Evolutionary conservation across 2,888 invertebrate genomes (phyloP), one percentile per base, ranked within the genome.

Genomic region (Tiliacea aurago): DNA sequence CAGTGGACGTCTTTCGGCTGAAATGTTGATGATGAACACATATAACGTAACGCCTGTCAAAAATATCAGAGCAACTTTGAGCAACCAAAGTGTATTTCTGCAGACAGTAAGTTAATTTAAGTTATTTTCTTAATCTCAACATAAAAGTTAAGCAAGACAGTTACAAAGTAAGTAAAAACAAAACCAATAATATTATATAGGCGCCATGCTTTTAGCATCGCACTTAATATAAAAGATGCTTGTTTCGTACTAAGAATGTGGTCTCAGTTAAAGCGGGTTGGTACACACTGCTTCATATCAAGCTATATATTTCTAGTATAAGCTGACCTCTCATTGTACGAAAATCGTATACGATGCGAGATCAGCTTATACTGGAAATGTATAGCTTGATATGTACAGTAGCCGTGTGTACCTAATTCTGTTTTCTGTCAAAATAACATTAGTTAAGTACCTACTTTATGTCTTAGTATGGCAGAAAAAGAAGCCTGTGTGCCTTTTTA

Each of bases 121-220:
- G 70, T 70, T 5, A 58, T 66, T 77, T 63, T 59, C 58, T n/a
- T 55, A 72, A 61, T 55, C 43, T 61, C 47, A 53, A 37, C 51
- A 18, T 59, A n/a, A 65, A 56, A 71, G 81, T 72, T 81, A 83
- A 73, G 71, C 61, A 58, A 33, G 70, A 47, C 65, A 53, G 53
- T 83, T 58, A 58, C 65, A 51, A 80, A 77, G 73, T 62, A 28
- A 80, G 33, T 73, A 66, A 69, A 81, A 84, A 84, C 77, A 84
- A 83, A 83, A 70, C 84, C 73, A 84, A 83, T 84, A 72, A 80
- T 59, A 77, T 81, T 77, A 64, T 67, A 74, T 62, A 23, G 55
- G 10, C 18, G 47, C 64, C 76, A 76, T 80, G 80, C 62, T 73
- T 77, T 84, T 64, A 81, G 28, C 51, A 59, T 84, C 59, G 63